Evolutionary conservation across 2,797 vertebrate genomes (phyloP).

Genomic region (Epinephelus coioides): DNA sequence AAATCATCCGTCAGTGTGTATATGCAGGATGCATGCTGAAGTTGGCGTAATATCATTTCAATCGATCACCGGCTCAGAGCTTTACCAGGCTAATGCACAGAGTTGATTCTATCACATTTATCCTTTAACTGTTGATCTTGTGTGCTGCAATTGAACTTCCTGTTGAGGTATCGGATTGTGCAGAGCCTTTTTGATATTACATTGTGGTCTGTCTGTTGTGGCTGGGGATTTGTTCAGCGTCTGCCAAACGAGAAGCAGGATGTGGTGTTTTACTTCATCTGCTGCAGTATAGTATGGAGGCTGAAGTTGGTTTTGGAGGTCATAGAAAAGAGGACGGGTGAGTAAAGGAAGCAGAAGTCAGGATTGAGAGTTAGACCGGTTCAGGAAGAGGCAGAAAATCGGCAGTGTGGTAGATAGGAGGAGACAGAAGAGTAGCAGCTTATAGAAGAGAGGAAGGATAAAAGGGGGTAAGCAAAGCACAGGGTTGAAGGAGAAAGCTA

Average conservation of each 20-base stretch:
- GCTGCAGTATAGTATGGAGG: conserved; percentile 33
- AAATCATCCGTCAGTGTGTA: conserved; percentile 70
- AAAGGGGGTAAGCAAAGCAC: conserved; percentile 15
- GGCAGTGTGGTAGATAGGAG: conserved; percentile 21
- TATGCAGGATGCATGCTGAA: conserved; percentile 62
- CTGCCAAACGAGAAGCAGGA: conserved; percentile 40
- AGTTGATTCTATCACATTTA: conserved; percentile 63
- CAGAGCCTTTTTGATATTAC: conserved; percentile 49
- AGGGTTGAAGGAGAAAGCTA: conserved; percentile 45
- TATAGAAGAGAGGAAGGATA: conserved; percentile 34
- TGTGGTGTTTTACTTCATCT: conserved; percentile 37
- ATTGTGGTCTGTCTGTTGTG: conserved; percentile 35
- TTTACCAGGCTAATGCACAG: conserved; percentile 31
- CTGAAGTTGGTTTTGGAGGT: conserved; percentile 44
- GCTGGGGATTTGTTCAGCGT: conserved; percentile 28
- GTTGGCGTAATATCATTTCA: conserved; percentile 64
- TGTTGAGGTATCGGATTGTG: conserved; percentile 45
- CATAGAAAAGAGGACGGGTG: conserved; percentile 44
- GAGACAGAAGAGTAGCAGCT: conserved; percentile 24
- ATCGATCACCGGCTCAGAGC: conserved; percentile 67
- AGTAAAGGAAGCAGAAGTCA: conserved; percentile 46
- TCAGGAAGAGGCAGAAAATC: conserved; percentile 50
- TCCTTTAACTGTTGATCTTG: conserved; percentile 48
- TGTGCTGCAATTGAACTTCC: conserved; percentile 59
- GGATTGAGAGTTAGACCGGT: conserved; percentile 43